phyloP scores from a whole-genome alignment of 2,113 vertebrate genomes.

The Zootoca vivipara region DNA sequence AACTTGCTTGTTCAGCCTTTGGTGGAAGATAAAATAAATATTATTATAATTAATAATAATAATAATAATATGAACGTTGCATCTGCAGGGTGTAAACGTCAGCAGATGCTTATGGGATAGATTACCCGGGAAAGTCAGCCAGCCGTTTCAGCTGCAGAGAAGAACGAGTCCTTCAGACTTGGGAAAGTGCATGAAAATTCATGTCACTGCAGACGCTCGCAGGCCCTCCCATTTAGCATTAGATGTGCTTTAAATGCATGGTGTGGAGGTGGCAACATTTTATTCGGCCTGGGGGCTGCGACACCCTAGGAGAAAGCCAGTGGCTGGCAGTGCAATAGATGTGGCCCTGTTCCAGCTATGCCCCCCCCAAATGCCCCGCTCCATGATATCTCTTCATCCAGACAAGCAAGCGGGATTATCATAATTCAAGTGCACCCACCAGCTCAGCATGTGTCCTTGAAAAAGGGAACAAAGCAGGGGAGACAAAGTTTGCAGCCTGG shows the following conservation, averaged over 20 bases:
- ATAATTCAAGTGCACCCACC: background rate
- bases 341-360: background rate
- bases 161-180: conserved; percentile 36
- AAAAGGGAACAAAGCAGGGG: background rate
- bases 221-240: background rate
- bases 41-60: background rate
- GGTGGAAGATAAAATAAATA: background rate
- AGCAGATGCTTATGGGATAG: conserved; percentile 49
- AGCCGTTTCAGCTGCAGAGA: conserved; percentile 52
- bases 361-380: background rate
- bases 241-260: no score
- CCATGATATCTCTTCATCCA: background rate
- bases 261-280: no score
- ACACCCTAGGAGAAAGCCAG: no score
- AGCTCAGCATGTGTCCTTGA: background rate
- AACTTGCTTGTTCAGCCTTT: conserved; percentile 7
- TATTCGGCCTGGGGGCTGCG: no score
- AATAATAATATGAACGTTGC: conserved; percentile 14
- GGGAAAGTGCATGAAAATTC: background rate
- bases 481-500: no score
- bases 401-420: background rate
- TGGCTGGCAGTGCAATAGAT: no score
- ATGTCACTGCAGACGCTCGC: background rate
- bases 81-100: conserved; percentile 37
- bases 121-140: conserved; percentile 53